Conservation (phyloP, 2,888 invertebrate genomes). For the Tuberolachnus salignus region DNA sequence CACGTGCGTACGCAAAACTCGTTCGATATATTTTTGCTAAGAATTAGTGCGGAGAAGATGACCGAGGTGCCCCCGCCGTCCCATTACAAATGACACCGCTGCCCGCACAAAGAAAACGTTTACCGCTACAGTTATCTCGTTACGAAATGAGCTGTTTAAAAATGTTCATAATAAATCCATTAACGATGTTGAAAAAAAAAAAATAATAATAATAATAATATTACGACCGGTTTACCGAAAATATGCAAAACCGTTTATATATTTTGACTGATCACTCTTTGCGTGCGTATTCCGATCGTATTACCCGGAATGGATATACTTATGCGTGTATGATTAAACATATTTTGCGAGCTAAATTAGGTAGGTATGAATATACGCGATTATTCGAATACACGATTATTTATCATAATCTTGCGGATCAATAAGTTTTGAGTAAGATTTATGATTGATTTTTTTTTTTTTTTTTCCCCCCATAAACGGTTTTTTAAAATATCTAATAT, state of each 20-base stretch:
- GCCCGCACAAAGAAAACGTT: background rate
- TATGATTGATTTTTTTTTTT: constrained; percentile 5
- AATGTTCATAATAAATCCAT: background rate
- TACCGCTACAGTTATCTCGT: background rate
- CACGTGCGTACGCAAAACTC: too few relatives aligned
- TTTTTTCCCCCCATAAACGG: too few relatives aligned
- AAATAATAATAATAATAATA: too few relatives aligned
- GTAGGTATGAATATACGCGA: background rate
- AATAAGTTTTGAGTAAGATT: constrained; percentile 17
- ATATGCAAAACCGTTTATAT: constrained; percentile 23
- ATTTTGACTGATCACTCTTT: constrained; percentile 2
- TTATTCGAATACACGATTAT: background rate
- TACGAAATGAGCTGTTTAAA: background rate
- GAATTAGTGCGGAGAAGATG: too few relatives aligned
- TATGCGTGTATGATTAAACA: constrained; percentile 13
- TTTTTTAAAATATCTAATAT: background rate
- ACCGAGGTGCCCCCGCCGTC: too few relatives aligned
- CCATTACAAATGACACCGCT: background rate
- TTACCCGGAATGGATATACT: background rate
- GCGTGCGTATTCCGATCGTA: background rate
- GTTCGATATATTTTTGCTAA: too few relatives aligned
- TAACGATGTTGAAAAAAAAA: background rate
- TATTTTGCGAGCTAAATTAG: constrained; percentile 15
- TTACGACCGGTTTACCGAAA: constrained; percentile 32
- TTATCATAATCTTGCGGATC: background rate